These are phyloP conservation scores for Callopanchax toddi DNA, from an alignment of 2,113 vertebrate species.

Conservation along the genomic window DNA sequence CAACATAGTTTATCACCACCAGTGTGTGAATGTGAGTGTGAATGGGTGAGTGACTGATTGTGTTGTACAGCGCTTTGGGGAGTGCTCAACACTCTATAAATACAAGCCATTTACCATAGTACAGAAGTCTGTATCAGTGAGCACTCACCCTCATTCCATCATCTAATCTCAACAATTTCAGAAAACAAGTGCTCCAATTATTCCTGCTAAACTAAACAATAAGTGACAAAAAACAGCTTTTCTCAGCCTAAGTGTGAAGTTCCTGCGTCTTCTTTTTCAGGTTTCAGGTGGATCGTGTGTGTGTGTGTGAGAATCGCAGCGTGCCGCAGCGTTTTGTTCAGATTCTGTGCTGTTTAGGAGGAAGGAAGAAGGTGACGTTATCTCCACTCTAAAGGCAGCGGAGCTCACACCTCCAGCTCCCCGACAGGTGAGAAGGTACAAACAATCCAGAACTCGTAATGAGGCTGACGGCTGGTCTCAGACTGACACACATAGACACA, in stretches of 20 bases:
- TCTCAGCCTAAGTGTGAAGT: slow-evolving; percentile 42
- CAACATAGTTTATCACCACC: no score
- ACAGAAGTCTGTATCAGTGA: no score
- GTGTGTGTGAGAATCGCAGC: slow-evolving; percentile 29
- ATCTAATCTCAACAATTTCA: not conserved
- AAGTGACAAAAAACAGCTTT: slow-evolving; percentile 40
- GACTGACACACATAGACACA: not conserved
- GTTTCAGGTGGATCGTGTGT: slow-evolving; percentile 18
- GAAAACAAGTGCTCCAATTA: slow-evolving; percentile 22
- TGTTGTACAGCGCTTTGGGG: no score
- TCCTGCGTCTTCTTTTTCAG: slow-evolving; percentile 34
- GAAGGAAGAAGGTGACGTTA: slow-evolving; percentile 59
- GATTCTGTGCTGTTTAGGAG: slow-evolving; percentile 29
- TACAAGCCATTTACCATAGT: no score
- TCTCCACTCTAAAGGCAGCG: slow-evolving; percentile 71
- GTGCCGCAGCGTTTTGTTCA: not conserved
- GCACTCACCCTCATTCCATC: not conserved
- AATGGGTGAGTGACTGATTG: no score
- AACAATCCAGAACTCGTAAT: slow-evolving; percentile 62
- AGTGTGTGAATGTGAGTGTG: no score
- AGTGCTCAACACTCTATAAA: no score
- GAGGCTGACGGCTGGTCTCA: slow-evolving; percentile 32
- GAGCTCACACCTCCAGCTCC: slow-evolving; percentile 73
- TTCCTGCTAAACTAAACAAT: slow-evolving; percentile 23
- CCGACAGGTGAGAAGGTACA: slow-evolving; percentile 72